These are phyloP conservation scores for Phalacrocorax aristotelis DNA, from an alignment of 2,113 vertebrate species.

Conservation along the genomic window DNA sequence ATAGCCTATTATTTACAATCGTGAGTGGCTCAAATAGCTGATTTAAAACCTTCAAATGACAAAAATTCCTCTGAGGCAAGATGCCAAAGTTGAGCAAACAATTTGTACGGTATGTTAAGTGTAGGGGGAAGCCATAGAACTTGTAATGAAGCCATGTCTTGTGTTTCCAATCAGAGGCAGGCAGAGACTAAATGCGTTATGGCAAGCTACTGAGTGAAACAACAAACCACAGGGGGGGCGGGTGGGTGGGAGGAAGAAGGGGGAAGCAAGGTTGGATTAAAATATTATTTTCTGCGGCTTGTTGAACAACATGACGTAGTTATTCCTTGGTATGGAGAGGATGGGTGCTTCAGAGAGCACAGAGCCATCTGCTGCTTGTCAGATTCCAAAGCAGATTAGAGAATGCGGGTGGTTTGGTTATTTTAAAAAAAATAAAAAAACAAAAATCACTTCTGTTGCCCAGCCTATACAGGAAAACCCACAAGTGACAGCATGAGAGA, in stretches of 20 bases:
- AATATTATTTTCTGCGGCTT: constrained; percentile 27
- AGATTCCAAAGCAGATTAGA: constrained; percentile 72
- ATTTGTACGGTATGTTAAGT: constrained; percentile 46
- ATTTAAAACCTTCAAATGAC: background rate
- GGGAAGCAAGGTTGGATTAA: background rate
- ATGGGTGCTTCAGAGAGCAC: constrained; percentile 63
- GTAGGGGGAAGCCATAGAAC: constrained; percentile 35
- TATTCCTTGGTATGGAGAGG: constrained; percentile 54
- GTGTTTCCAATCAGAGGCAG: constrained; percentile 52
- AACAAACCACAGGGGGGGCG: constrained; percentile 29
- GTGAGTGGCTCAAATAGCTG: background rate
- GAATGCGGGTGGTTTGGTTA: background rate
- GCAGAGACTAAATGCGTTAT: background rate
- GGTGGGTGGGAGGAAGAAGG: background rate
- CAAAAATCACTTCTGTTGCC: background rate
- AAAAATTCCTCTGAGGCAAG: constrained; percentile 8
- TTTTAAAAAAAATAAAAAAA: background rate
- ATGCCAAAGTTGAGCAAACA: constrained; percentile 49
- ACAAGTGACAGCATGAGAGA: background rate
- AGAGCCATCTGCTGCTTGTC: constrained; percentile 73
- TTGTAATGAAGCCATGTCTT: background rate
- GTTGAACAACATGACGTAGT: constrained; percentile 61
- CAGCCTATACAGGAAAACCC: background rate
- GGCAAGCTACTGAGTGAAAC: constrained; percentile 49
- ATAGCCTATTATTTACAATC: constrained; percentile 15